These are phyloP conservation scores for Drosophila simulans DNA, from an alignment of 1,140 invertebrate genomes.

Conservation along the genomic window DNA sequence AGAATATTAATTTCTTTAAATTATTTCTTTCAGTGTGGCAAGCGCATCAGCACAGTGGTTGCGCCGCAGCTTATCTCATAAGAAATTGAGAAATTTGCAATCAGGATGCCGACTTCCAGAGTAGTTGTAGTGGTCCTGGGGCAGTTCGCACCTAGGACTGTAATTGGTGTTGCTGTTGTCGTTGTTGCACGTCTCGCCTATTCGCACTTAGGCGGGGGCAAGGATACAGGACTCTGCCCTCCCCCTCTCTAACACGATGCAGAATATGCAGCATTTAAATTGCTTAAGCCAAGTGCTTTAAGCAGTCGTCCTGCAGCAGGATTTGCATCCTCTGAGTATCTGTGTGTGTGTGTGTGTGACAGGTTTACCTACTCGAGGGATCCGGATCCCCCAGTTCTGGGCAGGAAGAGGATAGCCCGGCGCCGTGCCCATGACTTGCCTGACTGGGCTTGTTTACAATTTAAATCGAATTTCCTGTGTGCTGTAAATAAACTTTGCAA, in stretches of 20 bases:
- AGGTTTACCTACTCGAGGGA: conserved; percentile 45
- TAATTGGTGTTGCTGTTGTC: conserved; percentile 70
- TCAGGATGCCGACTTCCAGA: conserved; percentile 20
- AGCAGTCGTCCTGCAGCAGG: conserved; percentile 51
- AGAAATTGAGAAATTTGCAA: conserved; percentile 38
- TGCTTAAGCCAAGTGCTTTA: conserved; percentile 67
- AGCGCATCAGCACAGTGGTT: conserved; percentile 2
- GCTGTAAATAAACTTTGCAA: conserved; percentile 65
- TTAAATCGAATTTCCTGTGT: conserved; percentile 79
- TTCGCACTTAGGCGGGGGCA: conserved; percentile 56
- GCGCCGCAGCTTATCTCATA: conserved; percentile 1
- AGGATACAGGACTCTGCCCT: conserved; percentile 26
- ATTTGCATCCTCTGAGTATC: conserved; percentile 57
- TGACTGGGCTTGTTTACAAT: conserved; percentile 73
- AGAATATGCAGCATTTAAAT: conserved; percentile 80
- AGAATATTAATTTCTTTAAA: background rate
- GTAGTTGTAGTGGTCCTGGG: conserved; percentile 1
- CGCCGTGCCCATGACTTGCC: conserved; percentile 37
- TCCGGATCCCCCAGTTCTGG: background rate
- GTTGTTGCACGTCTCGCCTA: conserved; percentile 58
- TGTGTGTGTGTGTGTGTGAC: conserved; percentile 11
- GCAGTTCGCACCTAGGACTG: conserved; percentile 65
- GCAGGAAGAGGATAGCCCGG: conserved; percentile 2
- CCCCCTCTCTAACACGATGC: conserved; percentile 48
- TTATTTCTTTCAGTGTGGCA: background rate